phyloP scores from a whole-genome alignment of 2,113 vertebrate genomes.

The Callopanchax toddi region DNA sequence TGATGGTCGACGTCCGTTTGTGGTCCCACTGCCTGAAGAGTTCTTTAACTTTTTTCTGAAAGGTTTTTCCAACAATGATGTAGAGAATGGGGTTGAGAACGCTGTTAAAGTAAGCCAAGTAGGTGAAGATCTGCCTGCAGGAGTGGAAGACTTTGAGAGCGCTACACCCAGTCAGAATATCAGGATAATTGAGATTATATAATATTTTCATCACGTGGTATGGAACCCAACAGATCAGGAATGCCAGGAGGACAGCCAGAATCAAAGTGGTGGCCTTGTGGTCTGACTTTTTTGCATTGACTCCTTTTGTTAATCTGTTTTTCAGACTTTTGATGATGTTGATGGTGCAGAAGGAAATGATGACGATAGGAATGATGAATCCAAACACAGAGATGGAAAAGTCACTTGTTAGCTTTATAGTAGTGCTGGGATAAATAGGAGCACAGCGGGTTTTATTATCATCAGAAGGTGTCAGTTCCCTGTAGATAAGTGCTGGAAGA shows the following conservation, averaged over 20 bases:
- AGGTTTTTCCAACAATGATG: constrained; percentile 89
- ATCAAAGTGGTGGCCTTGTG: constrained; percentile 84
- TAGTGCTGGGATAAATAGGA: constrained; percentile 30
- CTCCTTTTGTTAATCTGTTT: constrained; percentile 65
- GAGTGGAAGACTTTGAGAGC: background rate
- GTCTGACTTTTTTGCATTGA: constrained; percentile 80
- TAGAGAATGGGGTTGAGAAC: constrained; percentile 91
- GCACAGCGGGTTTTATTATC: constrained; percentile 67
- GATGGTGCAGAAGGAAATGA: constrained; percentile 82
- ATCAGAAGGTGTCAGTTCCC: fast-evolving
- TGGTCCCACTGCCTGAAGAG: background rate
- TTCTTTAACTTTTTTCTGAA: constrained; percentile 85
- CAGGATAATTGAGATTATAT: background rate
- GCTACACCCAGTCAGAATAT: constrained; percentile 47
- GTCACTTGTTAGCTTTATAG: constrained; percentile 63
- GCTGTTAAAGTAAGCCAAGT: constrained; percentile 88
- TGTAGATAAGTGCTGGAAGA: constrained; percentile 78
- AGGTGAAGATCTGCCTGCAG: constrained; percentile 70
- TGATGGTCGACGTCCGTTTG: fast-evolving
- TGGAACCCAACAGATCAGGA: constrained; percentile 88
- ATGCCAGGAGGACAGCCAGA: constrained; percentile 85
- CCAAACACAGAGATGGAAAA: constrained; percentile 74
- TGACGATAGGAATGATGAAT: constrained; percentile 82
- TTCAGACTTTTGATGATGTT: constrained; percentile 79
- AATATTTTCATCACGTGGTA: constrained; percentile 81